phyloP scores from a whole-genome alignment of 2,113 vertebrate genomes.

The Pachypanchax playfairii region DNA sequence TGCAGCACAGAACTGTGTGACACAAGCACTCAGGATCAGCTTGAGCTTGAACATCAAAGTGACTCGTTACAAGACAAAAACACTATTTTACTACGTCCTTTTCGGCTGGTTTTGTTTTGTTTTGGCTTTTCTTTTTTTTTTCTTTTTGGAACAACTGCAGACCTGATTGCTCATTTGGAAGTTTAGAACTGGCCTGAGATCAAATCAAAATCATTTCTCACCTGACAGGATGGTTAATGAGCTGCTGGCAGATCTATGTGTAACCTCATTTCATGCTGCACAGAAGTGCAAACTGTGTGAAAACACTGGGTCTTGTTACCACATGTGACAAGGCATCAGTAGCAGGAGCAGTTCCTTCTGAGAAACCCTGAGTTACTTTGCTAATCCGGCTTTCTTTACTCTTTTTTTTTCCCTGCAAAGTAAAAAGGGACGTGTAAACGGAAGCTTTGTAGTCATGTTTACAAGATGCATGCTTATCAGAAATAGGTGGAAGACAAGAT shows the following conservation, averaged over 20 bases:
- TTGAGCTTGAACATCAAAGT: conserved; percentile 36
- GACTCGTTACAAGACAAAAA: conserved; percentile 3
- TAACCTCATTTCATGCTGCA: conserved; percentile 34
- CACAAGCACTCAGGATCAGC: neutral
- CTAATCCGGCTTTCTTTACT: too few relatives aligned
- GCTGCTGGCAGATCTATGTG: conserved; percentile 44
- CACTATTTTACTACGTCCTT: neutral
- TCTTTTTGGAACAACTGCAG: conserved; percentile 21
- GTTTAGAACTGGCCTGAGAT: conserved; percentile 52
- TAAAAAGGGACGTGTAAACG: too few relatives aligned
- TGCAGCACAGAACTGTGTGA: neutral
- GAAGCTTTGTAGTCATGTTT: conserved; percentile 34
- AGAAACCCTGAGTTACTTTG: too few relatives aligned
- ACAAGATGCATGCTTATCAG: conserved; percentile 30
- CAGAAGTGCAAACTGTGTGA: conserved; percentile 28
- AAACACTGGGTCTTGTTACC: conserved; percentile 34
- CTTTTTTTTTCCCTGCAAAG: conserved; percentile 9
- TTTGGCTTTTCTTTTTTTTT: neutral
- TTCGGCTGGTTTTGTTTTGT: conserved; percentile 2
- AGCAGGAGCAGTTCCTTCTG: neutral
- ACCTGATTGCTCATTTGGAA: conserved; percentile 36
- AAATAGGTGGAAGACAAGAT: conserved; percentile 45
- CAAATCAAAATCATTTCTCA: conserved; percentile 50
- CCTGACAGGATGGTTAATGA: conserved; percentile 31
- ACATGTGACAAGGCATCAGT: conserved; percentile 21